Conservation (phyloP, 2,797 vertebrate species). For the Sciurus carolinensis region DNA sequence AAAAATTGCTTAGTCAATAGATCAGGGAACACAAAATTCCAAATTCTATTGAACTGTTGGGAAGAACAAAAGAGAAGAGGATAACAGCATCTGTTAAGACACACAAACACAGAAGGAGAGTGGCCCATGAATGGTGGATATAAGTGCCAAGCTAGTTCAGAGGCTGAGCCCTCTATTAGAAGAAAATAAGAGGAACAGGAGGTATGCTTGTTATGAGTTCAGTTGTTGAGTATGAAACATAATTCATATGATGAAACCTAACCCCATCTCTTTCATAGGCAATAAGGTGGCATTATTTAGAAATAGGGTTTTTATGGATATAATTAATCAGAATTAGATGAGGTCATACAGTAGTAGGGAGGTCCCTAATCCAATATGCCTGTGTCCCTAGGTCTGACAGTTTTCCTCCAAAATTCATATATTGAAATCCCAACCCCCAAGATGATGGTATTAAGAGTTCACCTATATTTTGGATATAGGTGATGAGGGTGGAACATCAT, state of each 20-base stretch:
- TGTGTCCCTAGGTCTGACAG: too few species aligned
- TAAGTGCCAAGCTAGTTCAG: neutral
- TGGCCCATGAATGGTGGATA: too few species aligned
- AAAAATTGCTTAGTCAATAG: neutral
- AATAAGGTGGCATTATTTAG: neutral
- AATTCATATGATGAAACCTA: neutral
- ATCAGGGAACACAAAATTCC: neutral
- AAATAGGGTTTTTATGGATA: neutral
- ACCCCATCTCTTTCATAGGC: fast-evolving
- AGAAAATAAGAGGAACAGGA: neutral
- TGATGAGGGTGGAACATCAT: neutral
- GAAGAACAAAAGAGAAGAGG: neutral
- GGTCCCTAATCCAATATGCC: too few species aligned
- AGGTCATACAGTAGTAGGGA: too few species aligned
- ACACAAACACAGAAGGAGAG: neutral
- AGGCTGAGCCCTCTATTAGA: neutral
- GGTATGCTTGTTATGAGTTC: neutral
- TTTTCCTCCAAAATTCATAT: neutral
- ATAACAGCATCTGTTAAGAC: neutral
- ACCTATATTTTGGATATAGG: neutral
- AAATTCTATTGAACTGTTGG: neutral
- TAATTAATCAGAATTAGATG: neutral
- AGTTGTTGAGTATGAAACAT: neutral
- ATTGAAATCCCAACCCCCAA: neutral
- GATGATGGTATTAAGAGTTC: neutral